Base-by-base conservation (phyloP, 2,888 invertebrate species). In the Drosophila borealis region DNA sequence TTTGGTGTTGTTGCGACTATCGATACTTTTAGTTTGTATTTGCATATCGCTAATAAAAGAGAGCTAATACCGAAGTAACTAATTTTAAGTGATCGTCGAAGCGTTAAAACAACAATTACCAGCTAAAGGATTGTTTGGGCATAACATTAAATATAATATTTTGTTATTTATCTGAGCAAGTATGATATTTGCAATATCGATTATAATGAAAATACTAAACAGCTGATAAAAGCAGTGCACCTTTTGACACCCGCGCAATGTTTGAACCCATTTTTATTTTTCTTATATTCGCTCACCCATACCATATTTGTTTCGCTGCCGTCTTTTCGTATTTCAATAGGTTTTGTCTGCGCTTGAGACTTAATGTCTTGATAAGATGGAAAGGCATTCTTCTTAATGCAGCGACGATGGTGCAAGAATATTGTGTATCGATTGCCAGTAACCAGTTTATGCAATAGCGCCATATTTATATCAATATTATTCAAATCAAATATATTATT, bases 1-100 rank as follows among this genome's bases (percentile, higher is more conserved):
- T 37, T 41, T 54, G 29, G 11, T 33, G 44, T 19, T 39, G 45
- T n/a, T 45, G 34, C 11, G 1, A 39, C 39, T 75, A 75, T 76
- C 76, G 74, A 75, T 74, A 76, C 21, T 25, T 65, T 54, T 42
- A 1, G 6, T 13, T 19, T 42, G 8, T 2, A 39, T 13, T 3
- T 33, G 44, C 11, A 17, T 11, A 19, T 2, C 42, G 29, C 29
- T 2, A 2, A 29, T 8, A 0, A 29, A 8, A 29, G 8, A 29
- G 29, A 29, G 29, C 29, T 29, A 29, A 29, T 8, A 29, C 8
- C 8, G 2, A 8, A 8, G 2, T 37, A 3, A 19, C n/a, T 9
- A 8, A 14, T 10, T 6, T 6, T 0, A 4, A 9, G 10, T 19
- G 11, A 33, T 1, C 3, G 2, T 2, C 11, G 0, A 44, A 39